These are phyloP conservation scores for Anguilla rostrata DNA, from an alignment of 2,113 vertebrate genomes.

Conservation along the genomic window DNA sequence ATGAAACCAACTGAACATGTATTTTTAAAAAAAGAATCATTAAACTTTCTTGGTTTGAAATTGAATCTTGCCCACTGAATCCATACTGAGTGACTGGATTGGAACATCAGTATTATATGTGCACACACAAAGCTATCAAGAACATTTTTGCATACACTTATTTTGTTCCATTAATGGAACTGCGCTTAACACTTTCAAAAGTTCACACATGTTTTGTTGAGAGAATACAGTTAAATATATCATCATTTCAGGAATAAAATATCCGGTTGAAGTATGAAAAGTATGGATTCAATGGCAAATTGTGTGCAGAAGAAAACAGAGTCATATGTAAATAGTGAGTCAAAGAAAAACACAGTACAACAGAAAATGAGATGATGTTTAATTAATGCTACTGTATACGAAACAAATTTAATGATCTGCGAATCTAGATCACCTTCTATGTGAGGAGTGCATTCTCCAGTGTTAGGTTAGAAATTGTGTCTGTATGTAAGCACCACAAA, in stretches of 20 bases:
- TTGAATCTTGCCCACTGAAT: neutral
- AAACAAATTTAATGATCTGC: neutral
- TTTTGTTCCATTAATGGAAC: neutral
- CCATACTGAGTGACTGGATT: neutral
- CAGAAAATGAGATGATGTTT: neutral
- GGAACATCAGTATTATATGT: neutral
- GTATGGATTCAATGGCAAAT: too few species aligned
- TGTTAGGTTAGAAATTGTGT: neutral
- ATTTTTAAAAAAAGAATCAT: neutral
- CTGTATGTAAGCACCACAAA: neutral
- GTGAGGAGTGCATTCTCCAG: neutral
- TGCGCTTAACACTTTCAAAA: neutral
- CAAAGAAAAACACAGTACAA: neutral
- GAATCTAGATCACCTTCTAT: neutral
- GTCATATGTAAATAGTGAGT: constrained; percentile 3
- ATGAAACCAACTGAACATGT: neutral
- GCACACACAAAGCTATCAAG: neutral
- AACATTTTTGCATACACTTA: neutral
- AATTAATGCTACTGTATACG: neutral
- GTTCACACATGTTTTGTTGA: neutral
- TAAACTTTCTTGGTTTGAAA: neutral
- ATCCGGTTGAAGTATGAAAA: too few species aligned
- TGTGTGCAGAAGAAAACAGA: neutral
- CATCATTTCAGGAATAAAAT: too few species aligned
- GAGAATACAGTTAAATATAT: neutral